Conservation (phyloP, 2,113 vertebrate genomes). For the Caranx ignobilis region DNA sequence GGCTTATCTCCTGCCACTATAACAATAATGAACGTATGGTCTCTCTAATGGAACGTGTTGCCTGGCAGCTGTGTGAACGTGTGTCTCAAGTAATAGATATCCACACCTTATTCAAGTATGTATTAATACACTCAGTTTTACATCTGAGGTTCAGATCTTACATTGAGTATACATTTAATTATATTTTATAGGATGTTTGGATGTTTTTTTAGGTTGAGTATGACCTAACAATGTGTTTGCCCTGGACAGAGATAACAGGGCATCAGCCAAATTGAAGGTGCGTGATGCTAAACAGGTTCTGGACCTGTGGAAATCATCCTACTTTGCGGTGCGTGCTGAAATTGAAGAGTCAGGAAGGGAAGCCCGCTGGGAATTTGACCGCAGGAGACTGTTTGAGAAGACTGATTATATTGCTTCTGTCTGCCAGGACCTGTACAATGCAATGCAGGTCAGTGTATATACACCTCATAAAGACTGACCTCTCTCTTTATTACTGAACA, state of each 20-base stretch:
- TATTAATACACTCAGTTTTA: background rate
- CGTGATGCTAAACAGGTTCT: slow-evolving; percentile 86
- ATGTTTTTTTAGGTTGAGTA: background rate
- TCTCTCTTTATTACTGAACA: background rate
- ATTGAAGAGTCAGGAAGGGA: slow-evolving; percentile 88
- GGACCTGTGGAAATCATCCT: slow-evolving; percentile 89
- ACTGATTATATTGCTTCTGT: slow-evolving; percentile 91
- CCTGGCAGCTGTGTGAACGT: slow-evolving; percentile 90
- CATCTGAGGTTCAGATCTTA: background rate
- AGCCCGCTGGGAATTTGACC: slow-evolving; percentile 95
- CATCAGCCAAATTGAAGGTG: slow-evolving; percentile 84
- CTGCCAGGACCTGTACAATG: slow-evolving; percentile 89
- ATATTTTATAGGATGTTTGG: background rate
- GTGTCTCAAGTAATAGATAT: slow-evolving; percentile 86
- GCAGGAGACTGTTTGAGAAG: slow-evolving; percentile 90
- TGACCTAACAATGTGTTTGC: slow-evolving; percentile 6
- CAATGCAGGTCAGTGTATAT: slow-evolving; percentile 87
- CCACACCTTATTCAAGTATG: slow-evolving; percentile 88
- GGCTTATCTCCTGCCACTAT: slow-evolving; percentile 92
- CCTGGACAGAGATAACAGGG: slow-evolving; percentile 83
- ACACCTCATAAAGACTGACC: background rate
- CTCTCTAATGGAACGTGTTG: slow-evolving; percentile 91
- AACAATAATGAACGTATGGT: slow-evolving; percentile 91
- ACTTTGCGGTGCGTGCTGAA: slow-evolving; percentile 88
- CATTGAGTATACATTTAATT: background rate